phyloP scores from a whole-genome alignment of 2,113 vertebrate species.

The Miniopterus natalensis region DNA sequence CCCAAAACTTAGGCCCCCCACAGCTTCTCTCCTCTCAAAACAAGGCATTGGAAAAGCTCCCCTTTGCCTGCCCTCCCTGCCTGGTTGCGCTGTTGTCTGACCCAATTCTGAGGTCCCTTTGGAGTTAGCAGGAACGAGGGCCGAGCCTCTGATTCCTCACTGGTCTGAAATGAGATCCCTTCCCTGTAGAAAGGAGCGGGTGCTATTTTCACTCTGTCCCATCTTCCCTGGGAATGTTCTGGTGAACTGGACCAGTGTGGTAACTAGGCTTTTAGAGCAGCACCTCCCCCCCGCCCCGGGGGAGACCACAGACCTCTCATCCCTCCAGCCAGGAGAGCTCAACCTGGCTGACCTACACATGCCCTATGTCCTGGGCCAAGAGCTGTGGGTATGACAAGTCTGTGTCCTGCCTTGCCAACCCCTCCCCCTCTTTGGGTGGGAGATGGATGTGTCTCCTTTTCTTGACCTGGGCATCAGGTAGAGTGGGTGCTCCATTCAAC shows the following conservation, averaged over 20 bases:
- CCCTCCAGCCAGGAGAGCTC: neutral
- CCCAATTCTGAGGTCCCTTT: constrained; percentile 76
- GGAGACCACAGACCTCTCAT: neutral
- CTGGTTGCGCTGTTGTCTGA: constrained; percentile 30
- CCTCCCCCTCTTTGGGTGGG: neutral
- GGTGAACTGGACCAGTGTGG: neutral
- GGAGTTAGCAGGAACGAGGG: constrained; percentile 70
- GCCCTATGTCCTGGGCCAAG: neutral
- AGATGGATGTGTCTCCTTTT: neutral
- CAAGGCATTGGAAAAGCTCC: neutral
- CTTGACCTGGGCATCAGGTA: neutral
- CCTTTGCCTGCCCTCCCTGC: constrained; percentile 19
- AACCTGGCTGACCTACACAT: neutral
- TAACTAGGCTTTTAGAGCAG: constrained; percentile 71
- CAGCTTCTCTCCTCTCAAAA: neutral
- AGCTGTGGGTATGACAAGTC: neutral
- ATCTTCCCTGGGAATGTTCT: neutral
- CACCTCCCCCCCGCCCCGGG: neutral
- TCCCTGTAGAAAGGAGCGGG: constrained; percentile 74
- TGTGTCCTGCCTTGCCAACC: neutral
- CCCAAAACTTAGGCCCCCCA: neutral
- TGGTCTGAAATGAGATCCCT: constrained; percentile 77
- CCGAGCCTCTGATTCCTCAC: constrained; percentile 62
- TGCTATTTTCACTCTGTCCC: constrained; percentile 75
- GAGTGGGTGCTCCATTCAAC: neutral